Conservation (phyloP, 2,797 vertebrate species). For the Dermochelys coriacea region DNA sequence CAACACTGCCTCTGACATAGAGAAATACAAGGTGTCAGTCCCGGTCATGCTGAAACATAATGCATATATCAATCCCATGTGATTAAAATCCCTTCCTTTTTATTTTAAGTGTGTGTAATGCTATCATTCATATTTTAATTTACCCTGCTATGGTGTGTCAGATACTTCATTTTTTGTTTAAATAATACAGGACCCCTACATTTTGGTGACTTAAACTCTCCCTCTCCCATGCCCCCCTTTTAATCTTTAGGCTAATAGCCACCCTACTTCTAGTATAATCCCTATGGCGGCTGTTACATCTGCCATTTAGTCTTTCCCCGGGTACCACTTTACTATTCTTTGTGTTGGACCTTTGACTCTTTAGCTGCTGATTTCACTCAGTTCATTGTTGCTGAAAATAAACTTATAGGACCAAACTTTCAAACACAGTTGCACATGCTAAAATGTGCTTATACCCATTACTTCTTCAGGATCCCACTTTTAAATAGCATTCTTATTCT, state of each 20-base stretch:
- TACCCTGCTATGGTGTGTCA: neutral
- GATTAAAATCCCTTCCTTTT: neutral
- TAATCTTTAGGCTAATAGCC: constrained; percentile 9
- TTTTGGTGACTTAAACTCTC: neutral
- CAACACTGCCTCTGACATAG: neutral
- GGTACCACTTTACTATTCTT: constrained; percentile 28
- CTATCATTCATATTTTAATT: neutral
- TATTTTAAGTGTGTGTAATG: neutral
- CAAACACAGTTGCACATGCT: neutral
- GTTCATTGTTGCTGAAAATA: neutral
- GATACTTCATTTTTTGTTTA: neutral
- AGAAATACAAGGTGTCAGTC: neutral
- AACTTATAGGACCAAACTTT: neutral
- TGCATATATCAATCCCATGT: neutral
- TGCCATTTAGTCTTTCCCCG: neutral
- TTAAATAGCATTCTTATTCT: constrained; percentile 44
- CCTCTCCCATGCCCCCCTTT: neutral
- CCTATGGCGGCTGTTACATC: constrained; percentile 1
- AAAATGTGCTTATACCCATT: constrained; percentile 38
- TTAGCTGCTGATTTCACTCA: neutral
- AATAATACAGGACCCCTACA: neutral
- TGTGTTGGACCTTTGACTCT: neutral
- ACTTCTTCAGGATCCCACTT: constrained; percentile 59
- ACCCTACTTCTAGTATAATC: neutral
- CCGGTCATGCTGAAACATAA: neutral